A percentile compares a stretch with the other conserved stretches of the same genome.
Conservation (phyloP, 2,797 vertebrate species). For the Odontamblyopus rebecca region DNA sequence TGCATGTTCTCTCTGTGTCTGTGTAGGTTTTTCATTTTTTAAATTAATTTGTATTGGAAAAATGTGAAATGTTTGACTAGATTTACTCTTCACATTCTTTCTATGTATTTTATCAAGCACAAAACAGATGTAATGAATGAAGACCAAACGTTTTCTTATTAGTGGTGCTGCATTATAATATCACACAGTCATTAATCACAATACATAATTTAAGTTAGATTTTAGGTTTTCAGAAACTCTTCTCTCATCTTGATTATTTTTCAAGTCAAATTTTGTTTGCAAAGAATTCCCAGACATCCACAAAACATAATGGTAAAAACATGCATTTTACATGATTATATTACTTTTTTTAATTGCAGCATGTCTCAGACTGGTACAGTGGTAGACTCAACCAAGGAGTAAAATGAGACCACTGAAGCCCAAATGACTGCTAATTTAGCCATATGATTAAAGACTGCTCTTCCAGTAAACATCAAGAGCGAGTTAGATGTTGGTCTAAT, state of each 20-base stretch:
- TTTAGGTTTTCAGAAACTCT: neutral
- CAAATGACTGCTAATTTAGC: conserved; percentile 61
- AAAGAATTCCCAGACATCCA: conserved; percentile 28
- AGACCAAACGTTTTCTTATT: neutral
- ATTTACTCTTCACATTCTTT: no score
- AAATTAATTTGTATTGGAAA: neutral
- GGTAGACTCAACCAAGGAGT: conserved; percentile 51
- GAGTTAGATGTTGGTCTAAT: conserved; percentile 32
- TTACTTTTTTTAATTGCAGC: conserved; percentile 64
- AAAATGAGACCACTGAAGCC: conserved; percentile 55
- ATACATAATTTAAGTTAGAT: neutral
- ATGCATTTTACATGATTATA: conserved; percentile 54
- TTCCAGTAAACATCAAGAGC: conserved; percentile 50
- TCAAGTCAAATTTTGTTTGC: conserved; percentile 26
- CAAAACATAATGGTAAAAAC: conserved; percentile 40
- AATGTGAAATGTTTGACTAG: no score
- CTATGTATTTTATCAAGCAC: no score
- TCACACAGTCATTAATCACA: neutral
- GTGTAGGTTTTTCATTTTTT: neutral
- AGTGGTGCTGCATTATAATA: no score
- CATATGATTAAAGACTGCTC: conserved; percentile 61
- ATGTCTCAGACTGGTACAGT: conserved; percentile 40
- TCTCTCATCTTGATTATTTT: conserved; percentile 7
- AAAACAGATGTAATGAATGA: neutral
- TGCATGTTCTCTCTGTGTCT: no score